Evolutionary conservation across 1,140 invertebrate genomes (phyloP), one percentile per base, ranked within the genome.

Genomic region (Bombus ignitus): DNA sequence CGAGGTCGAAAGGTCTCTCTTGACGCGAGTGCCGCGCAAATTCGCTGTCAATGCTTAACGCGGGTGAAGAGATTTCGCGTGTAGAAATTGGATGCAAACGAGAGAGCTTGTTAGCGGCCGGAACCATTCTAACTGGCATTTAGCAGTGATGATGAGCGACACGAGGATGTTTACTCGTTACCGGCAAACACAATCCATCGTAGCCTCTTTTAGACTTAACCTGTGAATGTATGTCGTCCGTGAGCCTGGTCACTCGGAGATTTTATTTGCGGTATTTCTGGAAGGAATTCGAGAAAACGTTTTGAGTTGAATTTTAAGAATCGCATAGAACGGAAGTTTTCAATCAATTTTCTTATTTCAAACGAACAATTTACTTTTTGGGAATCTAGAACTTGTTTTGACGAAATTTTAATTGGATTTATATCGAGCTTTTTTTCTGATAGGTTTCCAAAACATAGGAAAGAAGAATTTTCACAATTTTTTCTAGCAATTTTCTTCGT

Each of bases 151-250:
- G 47, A 53, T 53, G 47, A 53, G 47, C 47, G 47, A 71, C 84
- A 57, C 68, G 59, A 87, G 90, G 65, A 88, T 91, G 89, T 92
- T 92, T 90, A 92, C 87, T 92, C 89, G 88, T 92, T 91, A 90
- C 91, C 73, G 81, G 88, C 86, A 90, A 92, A 92, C 84, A 89
- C 90, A 85, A 92, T 92, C 91, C 82, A 91, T 91, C 91, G 91
- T 91, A 53, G 84, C 13, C 53, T 68, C 71, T 81, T 81, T 70
- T 81, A 39, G 37, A 18, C 39, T 76, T 62, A 79, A 74, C 62
- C 57, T 65, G 47, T 73, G n/a, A 42, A 25, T 12, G 66, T 42
- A 18, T 62, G 12, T 15, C 42, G 25, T 4, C 39, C 15, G 8
- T 15, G 37, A 37, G 6, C 9, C 10, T 28, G 10, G 18, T 18